Evolutionary conservation across 2,888 invertebrate species (phyloP), one percentile per base, ranked within the genome.

Genomic region (Metalampra italica): DNA sequence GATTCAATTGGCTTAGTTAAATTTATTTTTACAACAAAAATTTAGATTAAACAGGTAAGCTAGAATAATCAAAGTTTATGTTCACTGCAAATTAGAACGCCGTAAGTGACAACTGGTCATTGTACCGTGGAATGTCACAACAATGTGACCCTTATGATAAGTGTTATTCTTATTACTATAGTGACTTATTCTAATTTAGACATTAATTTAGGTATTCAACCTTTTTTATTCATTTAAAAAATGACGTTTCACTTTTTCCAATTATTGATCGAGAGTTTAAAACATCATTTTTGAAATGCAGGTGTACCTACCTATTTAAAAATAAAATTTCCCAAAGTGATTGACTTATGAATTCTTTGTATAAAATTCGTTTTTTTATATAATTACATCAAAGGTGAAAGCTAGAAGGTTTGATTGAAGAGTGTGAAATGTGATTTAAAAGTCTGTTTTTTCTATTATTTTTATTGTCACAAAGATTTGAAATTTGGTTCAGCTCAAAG

Each of bases 401-500:
- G 71, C 68, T 61, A 66, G 60, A 61, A 53, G 62, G 68, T 70
- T 65, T 67, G 71, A 71, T 76, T 74, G 74, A 69, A 73, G 64
- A 66, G 68, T 58, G 68, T 67, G 71, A 70, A 69, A 72, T 71
- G 75, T 73, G 75, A 71, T 75, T 54, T 55, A 52, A 48, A 29
- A 32, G 30, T 11, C 3, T 15, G 29, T 7, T 36, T 34, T 60
- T 52, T 47, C 36, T 36, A 36, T 52, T 48, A 53, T 47, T 80
- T 47, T 81, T 82, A 85, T 83, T 83, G 83, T 84, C 84, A 72
- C 64, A 66, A 62, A 59, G 64, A 66, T 70, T 71, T 63, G 60
- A 73, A 73, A 66, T 71, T 78, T 78, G 80, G 74, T 79, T 75
- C 70, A 68, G 72, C 70, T 68, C 70, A 67, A 80, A 78, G 79